These are phyloP conservation scores for Petrolisthes cinctipes DNA, from an alignment of 2,888 invertebrate genomes.

Conservation along the genomic window DNA sequence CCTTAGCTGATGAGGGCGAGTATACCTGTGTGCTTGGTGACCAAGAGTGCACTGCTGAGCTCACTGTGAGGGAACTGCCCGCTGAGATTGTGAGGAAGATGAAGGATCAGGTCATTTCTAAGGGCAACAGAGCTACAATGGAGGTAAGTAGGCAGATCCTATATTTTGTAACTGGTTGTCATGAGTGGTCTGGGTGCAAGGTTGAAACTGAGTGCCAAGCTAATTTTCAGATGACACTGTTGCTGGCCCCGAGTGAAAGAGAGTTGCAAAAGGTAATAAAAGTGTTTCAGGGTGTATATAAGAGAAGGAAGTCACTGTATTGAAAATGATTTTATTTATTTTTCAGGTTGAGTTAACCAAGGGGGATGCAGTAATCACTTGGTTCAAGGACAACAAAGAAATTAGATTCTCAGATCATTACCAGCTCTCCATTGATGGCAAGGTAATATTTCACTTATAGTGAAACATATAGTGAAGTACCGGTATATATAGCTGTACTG, in stretches of 20 bases:
- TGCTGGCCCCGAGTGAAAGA: too few species aligned
- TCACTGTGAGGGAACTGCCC: slow-evolving; percentile 86
- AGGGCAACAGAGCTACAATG: slow-evolving; percentile 86
- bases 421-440: slow-evolving; percentile 91
- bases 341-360: slow-evolving; percentile 80
- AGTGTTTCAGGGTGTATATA: too few species aligned
- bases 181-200: too few species aligned
- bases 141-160: slow-evolving; percentile 75
- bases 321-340: slow-evolving; percentile 1
- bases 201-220: too few species aligned
- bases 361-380: slow-evolving; percentile 91
- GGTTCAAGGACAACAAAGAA: slow-evolving; percentile 90
- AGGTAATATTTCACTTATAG: slow-evolving; percentile 69
- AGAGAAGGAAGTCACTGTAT: background rate
- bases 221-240: too few species aligned
- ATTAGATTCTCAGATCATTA: slow-evolving; percentile 89
- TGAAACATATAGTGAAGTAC: too few species aligned
- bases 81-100: slow-evolving; percentile 89
- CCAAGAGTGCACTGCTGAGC: slow-evolving; percentile 86
- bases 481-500: too few species aligned
- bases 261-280: too few species aligned
- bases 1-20: slow-evolving; percentile 92
- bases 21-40: slow-evolving; percentile 86
- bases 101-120: slow-evolving; percentile 83
- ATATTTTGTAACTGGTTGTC: too few species aligned